Percentiles rank a stretch among this genome's conserved stretches.
Evolutionary conservation across 2,888 invertebrate genomes (phyloP).

Genomic region (Metallyticus violacea): DNA sequence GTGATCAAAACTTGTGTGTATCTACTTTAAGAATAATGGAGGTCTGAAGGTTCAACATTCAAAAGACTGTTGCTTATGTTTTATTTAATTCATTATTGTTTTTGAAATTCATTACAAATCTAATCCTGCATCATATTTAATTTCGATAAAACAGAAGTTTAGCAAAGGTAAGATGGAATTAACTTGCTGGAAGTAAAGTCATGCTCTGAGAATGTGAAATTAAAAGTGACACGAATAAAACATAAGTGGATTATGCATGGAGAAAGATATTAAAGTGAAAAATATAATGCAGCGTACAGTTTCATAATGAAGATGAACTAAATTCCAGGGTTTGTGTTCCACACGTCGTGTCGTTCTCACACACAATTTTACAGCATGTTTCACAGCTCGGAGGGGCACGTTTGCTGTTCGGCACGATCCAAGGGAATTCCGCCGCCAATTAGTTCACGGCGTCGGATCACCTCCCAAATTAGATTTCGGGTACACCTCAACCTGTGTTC

Average conservation of each 20-base stretch:
- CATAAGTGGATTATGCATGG: neutral
- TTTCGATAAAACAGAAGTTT: too few species aligned
- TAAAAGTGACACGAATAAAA: neutral
- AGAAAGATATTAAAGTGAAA: neutral
- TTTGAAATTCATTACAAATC: too few species aligned
- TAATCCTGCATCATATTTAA: too few species aligned
- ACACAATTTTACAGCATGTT: neutral
- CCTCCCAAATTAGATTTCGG: neutral
- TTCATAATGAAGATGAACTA: neutral
- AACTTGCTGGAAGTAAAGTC: too few species aligned
- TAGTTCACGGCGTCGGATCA: neutral
- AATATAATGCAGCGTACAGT: neutral
- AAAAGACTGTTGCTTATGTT: too few species aligned
- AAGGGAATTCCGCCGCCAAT: neutral
- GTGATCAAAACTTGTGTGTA: too few species aligned
- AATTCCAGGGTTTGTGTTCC: neutral
- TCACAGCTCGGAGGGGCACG: neutral
- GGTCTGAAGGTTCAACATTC: too few species aligned
- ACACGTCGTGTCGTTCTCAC: neutral
- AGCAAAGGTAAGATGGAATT: too few species aligned
- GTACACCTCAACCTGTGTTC: neutral
- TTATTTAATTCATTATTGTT: too few species aligned
- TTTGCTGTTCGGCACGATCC: neutral
- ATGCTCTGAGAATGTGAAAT: too few species aligned
- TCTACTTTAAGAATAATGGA: too few species aligned